Base-by-base conservation (phyloP, 2,888 invertebrate genomes). In the Epinotia demarniana region DNA sequence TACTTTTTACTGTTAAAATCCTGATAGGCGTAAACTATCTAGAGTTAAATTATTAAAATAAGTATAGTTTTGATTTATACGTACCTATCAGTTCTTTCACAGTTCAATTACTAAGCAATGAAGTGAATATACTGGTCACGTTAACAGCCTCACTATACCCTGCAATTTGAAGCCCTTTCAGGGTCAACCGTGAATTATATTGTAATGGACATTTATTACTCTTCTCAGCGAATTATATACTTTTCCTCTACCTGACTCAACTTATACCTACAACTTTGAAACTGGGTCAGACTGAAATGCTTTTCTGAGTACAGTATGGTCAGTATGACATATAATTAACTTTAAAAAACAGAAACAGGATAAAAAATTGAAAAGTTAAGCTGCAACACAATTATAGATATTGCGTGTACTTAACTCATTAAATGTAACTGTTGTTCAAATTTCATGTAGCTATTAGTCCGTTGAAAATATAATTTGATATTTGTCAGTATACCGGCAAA, bases 181-280 rank as follows among this genome's bases (percentile, higher is more conserved):
- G 19, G 67, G 39, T 18, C 19, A 43, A 9, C 49, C 27, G n/a
- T 68, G 57, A 68, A 68, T 68, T 68, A 43, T 57, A 39, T 57
- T 57, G 23, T 57, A 68, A 68, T 43, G 39, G 39, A 57, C 57
- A 58, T 68, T 68, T 23, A 55, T 55, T 67, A 13, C 55, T 18
- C 18, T 33, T 64, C 18, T 67, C 55, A 67, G 18, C 60, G 27
- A 33, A 8, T 67, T 67, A 57, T 53, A 11, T 19, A 33, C 16
- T 57, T 61, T 57, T 57, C 39, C 67, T 39, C 39, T 43, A 43
- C 39, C 33, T 55, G 8, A 13, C 18, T 62, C 11, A 39, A 43
- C 39, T 57, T 57, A 55, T 18, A 57, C 23, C 23, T 27, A 27
- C 49, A 66, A 67, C 33, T 39, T 49, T 23, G 19, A n/a, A 23